phyloP scores from a whole-genome alignment of 2,888 invertebrate genomes.

The Phyto melanocephala region DNA sequence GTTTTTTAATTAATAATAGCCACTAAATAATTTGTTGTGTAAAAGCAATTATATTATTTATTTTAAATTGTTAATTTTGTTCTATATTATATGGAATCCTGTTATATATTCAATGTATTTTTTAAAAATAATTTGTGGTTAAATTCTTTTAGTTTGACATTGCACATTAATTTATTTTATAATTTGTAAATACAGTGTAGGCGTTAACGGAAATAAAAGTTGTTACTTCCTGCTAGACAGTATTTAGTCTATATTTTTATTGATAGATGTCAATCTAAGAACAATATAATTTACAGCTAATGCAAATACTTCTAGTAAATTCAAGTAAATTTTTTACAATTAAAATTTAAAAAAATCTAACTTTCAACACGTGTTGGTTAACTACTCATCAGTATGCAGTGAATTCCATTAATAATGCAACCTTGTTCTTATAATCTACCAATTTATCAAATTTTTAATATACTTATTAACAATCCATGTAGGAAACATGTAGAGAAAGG shows the following conservation, averaged over 20 bases:
- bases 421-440: too few species aligned
- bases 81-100: conserved; percentile 7
- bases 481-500: too few species aligned
- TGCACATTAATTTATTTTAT: neutral
- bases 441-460: too few species aligned
- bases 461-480: too few species aligned
- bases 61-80: conserved; percentile 16
- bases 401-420: too few species aligned
- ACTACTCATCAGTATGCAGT: too few species aligned
- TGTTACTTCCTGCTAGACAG: neutral
- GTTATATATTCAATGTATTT: neutral
- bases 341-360: too few species aligned
- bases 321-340: too few species aligned
- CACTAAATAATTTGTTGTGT: neutral
- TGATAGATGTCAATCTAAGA: neutral
- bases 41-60: neutral
- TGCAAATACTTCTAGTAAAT: too few species aligned
- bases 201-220: conserved; percentile 31
- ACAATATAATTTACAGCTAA: too few species aligned
- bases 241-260: neutral
- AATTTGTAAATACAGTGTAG: neutral
- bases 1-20: conserved; percentile 59
- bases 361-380: too few species aligned
- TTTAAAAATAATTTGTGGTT: neutral
- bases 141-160: neutral